These are phyloP conservation scores for Pantherophis guttatus DNA, from an alignment of 2,113 vertebrate species.

Conservation along the genomic window DNA sequence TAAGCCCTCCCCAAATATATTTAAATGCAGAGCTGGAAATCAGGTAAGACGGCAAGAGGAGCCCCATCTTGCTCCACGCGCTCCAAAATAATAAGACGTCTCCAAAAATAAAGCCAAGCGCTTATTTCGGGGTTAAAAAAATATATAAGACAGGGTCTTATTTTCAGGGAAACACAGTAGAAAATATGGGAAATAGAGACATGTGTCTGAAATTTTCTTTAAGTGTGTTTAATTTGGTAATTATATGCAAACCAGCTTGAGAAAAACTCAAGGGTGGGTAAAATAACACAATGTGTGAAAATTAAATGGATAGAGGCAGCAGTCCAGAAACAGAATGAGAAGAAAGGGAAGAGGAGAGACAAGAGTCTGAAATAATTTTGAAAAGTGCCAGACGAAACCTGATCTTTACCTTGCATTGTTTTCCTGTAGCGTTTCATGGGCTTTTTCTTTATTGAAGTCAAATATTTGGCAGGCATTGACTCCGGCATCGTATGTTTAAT, in stretches of 20 bases:
- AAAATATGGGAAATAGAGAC: not conserved
- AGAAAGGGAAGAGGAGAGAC: not conserved
- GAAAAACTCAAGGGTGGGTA: not conserved
- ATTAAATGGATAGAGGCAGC: not conserved
- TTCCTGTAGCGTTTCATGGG: slow-evolving; percentile 64
- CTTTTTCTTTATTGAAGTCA: slow-evolving; percentile 52
- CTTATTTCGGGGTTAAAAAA: no score
- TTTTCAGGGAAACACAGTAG: no score
- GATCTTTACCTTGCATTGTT: slow-evolving; percentile 50
- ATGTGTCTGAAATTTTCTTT: not conserved
- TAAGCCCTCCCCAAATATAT: no score
- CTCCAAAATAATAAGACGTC: no score
- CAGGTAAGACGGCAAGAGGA: no score
- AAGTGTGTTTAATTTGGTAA: not conserved
- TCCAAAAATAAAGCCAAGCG: no score
- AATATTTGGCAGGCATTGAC: slow-evolving; percentile 42
- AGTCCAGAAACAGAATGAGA: not conserved
- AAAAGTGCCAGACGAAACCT: slow-evolving; percentile 41
- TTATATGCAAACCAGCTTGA: not conserved
- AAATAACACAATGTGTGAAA: not conserved
- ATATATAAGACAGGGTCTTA: no score
- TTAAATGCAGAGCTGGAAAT: no score
- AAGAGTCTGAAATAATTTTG: slow-evolving; percentile 12
- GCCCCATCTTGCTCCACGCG: no score
- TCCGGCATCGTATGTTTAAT: slow-evolving; percentile 48